Percentiles rank a stretch among this genome's conserved stretches.
phyloP scores from a whole-genome alignment of 2,888 invertebrate genomes.

The Synergus laeviventris region DNA sequence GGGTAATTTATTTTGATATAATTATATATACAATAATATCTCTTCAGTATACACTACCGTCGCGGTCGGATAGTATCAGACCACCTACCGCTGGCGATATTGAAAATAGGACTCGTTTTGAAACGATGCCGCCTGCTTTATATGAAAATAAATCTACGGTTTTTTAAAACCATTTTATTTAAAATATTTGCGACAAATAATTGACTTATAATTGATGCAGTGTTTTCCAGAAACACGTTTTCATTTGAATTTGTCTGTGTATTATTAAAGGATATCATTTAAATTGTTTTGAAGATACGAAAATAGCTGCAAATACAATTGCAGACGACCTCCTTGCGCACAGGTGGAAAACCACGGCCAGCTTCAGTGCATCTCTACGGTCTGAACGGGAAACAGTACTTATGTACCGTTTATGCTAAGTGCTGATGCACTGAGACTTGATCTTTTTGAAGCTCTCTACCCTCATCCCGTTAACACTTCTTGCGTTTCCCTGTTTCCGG shows the following conservation, averaged over 20 bases:
- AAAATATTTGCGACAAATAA: no score
- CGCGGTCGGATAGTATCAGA: neutral
- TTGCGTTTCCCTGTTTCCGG: constrained; percentile 44
- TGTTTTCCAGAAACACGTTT: neutral
- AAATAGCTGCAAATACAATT: constrained; percentile 34
- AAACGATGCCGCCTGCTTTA: neutral
- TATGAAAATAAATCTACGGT: no score
- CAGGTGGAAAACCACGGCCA: constrained; percentile 54
- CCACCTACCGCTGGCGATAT: neutral
- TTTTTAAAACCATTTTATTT: no score
- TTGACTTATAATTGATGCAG: no score
- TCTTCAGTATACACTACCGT: neutral
- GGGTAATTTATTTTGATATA: neutral
- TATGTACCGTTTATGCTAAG: constrained; percentile 50
- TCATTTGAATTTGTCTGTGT: neutral
- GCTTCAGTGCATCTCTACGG: constrained; percentile 42
- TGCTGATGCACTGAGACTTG: constrained; percentile 46
- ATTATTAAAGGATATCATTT: neutral
- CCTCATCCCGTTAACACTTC: constrained; percentile 45
- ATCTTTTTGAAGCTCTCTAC: constrained; percentile 48
- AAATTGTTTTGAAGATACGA: neutral
- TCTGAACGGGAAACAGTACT: constrained; percentile 42
- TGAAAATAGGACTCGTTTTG: neutral
- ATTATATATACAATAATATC: neutral
- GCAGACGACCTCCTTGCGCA: constrained; percentile 54